Evolutionary conservation across 2,888 invertebrate species (phyloP).

Genomic region (Ectropis crepuscularia): DNA sequence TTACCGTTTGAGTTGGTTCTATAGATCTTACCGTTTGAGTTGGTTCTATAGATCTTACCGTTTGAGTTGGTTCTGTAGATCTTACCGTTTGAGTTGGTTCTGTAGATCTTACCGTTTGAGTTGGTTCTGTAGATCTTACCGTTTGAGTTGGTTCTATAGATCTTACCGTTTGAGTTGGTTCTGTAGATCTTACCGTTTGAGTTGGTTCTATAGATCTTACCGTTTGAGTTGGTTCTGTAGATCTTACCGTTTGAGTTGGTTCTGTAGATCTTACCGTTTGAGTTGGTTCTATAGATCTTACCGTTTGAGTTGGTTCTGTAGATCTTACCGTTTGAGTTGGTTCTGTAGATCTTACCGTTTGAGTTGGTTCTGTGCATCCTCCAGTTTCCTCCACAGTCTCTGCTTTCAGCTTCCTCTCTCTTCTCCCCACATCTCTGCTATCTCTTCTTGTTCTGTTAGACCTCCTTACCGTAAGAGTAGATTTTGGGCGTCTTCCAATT

Average conservation of each 20-base stretch:
- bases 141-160: conserved; percentile 90
- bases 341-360: conserved; percentile 62
- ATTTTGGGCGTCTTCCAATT: conserved; percentile 93
- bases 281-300: conserved; percentile 39
- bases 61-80: neutral
- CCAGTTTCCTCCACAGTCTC: conserved; percentile 90
- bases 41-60: too few relatives aligned
- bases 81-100: conserved; percentile 88
- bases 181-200: conserved; percentile 83
- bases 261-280: too few relatives aligned
- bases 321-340: too few relatives aligned
- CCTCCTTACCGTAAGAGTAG: conserved; percentile 86
- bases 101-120: too few relatives aligned
- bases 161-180: too few relatives aligned
- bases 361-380: conserved; percentile 92
- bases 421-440: conserved; percentile 96
- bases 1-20: conserved; percentile 89
- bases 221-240: too few relatives aligned
- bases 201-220: too few relatives aligned
- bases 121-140: conserved; percentile 52
- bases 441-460: conserved; percentile 93
- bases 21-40: conserved; percentile 85
- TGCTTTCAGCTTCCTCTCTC: conserved; percentile 89
- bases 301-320: conserved; percentile 90
- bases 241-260: conserved; percentile 87